Evolutionary conservation across 2,888 invertebrate genomes (phyloP).

Genomic region (Xanthorhoe designata): DNA sequence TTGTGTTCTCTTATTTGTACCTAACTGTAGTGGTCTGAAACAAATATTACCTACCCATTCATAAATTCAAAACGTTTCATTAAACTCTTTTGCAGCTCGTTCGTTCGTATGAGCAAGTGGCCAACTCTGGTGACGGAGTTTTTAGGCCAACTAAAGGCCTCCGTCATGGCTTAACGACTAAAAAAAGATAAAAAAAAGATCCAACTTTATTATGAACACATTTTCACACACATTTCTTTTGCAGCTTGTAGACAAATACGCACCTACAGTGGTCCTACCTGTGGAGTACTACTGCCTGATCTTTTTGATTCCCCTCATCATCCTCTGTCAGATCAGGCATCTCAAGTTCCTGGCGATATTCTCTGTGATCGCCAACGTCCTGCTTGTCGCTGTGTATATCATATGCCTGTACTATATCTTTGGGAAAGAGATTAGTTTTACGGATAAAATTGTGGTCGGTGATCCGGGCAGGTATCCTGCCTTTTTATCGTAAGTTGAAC

Average conservation of each 20-base stretch:
- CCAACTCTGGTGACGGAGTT: too few relatives aligned
- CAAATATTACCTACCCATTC: too few relatives aligned
- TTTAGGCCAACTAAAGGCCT: too few relatives aligned
- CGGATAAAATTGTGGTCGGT: constrained; percentile 83
- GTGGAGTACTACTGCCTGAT: constrained; percentile 79
- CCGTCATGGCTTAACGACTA: too few relatives aligned
- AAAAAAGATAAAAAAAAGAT: too few relatives aligned
- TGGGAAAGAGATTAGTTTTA: constrained; percentile 72
- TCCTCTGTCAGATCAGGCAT: constrained; percentile 87
- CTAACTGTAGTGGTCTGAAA: too few relatives aligned
- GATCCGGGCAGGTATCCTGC: constrained; percentile 89
- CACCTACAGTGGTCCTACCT: constrained; percentile 60
- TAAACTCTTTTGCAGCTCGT: too few relatives aligned
- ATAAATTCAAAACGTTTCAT: too few relatives aligned
- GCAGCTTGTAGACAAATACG: constrained; percentile 74
- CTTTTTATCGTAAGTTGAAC: constrained; percentile 89
- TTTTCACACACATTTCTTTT: constrained; percentile 48
- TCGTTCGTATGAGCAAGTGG: too few relatives aligned
- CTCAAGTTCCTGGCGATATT: constrained; percentile 95
- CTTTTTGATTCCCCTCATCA: constrained; percentile 66
- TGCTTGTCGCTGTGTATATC: constrained; percentile 91
- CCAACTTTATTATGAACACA: too few relatives aligned
- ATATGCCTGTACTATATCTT: constrained; percentile 95
- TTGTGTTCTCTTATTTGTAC: too few relatives aligned
- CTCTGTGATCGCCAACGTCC: constrained; percentile 94